Conservation (phyloP, 1,140 invertebrate genomes). For the Phenacoccus solenopsis region DNA sequence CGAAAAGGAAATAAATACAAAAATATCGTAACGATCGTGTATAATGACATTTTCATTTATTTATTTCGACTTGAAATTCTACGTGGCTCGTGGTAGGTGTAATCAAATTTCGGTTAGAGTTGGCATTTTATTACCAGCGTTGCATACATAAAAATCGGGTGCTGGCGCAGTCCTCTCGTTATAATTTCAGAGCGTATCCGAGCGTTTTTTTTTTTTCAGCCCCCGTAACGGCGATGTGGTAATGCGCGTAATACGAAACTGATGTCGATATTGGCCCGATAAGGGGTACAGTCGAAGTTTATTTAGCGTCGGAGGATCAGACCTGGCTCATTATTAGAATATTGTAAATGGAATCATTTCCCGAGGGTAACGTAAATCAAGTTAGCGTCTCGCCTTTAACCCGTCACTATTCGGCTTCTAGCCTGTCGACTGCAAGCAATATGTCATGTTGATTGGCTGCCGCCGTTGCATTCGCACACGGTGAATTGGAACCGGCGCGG, state of each 20-base stretch:
- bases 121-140: no score
- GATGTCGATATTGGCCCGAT: not conserved
- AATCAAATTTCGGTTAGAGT: no score
- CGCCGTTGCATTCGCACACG: not conserved
- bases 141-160: no score
- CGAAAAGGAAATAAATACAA: no score
- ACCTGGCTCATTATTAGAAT: constrained; percentile 14
- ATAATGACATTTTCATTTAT: no score
- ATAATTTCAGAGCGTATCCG: no score
- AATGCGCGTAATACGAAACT: not conserved
- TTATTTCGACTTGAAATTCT: no score
- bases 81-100: no score
- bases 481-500: not conserved
- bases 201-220: no score
- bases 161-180: no score
- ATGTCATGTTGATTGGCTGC: constrained; percentile 17
- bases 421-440: constrained; percentile 15
- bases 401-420: constrained; percentile 3
- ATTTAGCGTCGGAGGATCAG: constrained; percentile 4
- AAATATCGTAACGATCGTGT: no score
- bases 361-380: constrained; percentile 10
- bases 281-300: not conserved
- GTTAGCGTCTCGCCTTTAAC: constrained; percentile 17
- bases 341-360: constrained; percentile 17
- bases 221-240: no score